Conservation (phyloP, 1,140 invertebrate genomes). For the Drosophila ohnishii region DNA sequence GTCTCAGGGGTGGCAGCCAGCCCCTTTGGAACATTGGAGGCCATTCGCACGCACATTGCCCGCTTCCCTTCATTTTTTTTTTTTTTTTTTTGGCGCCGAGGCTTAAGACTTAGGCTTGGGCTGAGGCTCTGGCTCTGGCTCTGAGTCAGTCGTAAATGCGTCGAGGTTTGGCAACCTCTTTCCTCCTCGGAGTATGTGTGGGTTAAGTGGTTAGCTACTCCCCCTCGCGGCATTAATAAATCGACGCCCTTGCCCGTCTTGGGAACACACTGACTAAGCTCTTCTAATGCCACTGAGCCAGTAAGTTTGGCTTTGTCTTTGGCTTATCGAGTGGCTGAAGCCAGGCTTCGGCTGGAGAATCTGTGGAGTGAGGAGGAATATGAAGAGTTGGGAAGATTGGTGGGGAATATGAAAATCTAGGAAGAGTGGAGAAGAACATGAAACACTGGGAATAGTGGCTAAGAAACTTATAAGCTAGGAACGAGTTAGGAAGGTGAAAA, state of each 20-base stretch:
- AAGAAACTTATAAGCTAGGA: too few species aligned
- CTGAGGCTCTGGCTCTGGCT: slow-evolving; percentile 1
- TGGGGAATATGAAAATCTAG: too few species aligned
- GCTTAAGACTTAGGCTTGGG: slow-evolving; percentile 29
- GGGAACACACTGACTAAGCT: slow-evolving; percentile 2
- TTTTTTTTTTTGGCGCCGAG: slow-evolving; percentile 29
- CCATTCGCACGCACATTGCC: slow-evolving; percentile 71
- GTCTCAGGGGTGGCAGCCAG: neutral
- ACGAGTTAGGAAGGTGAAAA: too few species aligned
- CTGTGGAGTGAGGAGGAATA: too few species aligned
- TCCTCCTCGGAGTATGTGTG: neutral
- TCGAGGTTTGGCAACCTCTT: neutral
- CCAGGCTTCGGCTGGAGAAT: neutral
- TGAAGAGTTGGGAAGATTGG: neutral
- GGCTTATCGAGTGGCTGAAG: slow-evolving; percentile 13
- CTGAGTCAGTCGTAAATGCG: slow-evolving; percentile 42
- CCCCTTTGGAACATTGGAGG: slow-evolving; percentile 8
- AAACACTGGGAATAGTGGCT: too few species aligned
- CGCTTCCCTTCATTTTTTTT: slow-evolving; percentile 2
- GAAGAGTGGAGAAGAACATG: too few species aligned
- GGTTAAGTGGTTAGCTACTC: slow-evolving; percentile 1
- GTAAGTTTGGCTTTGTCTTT: slow-evolving; percentile 7
- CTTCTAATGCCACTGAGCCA: slow-evolving; percentile 23
- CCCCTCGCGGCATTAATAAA: neutral
- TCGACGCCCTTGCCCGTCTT: neutral